Evolutionary conservation across 1,140 invertebrate species (phyloP).

Genomic region (Habropoda laboriosa): DNA sequence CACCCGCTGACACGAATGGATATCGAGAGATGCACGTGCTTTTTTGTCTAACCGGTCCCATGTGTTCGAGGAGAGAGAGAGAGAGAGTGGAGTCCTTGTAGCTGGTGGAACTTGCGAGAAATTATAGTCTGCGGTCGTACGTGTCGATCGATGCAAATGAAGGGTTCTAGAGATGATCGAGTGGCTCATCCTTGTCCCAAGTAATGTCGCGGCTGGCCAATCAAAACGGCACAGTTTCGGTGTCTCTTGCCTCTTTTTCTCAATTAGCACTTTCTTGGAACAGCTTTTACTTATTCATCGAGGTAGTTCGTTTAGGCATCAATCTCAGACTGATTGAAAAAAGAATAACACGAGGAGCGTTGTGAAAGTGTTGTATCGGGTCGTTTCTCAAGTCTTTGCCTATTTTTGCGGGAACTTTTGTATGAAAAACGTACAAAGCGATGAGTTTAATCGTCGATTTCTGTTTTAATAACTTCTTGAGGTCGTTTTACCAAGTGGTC

Average conservation of each 20-base stretch:
- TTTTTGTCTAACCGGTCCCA: slow-evolving; percentile 69
- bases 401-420: too few species aligned
- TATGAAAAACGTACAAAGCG: too few species aligned
- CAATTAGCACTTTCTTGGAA: not conserved
- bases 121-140: slow-evolving; percentile 57
- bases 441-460: too few species aligned
- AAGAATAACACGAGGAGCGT: too few species aligned
- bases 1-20: slow-evolving; percentile 74
- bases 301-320: too few species aligned
- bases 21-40: slow-evolving; percentile 55
- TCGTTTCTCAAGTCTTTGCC: too few species aligned
- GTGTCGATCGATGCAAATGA: slow-evolving; percentile 63
- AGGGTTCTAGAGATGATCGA: slow-evolving; percentile 34
- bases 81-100: slow-evolving; percentile 54
- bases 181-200: slow-evolving; percentile 18
- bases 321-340: too few species aligned
- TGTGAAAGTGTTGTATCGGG: too few species aligned
- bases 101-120: slow-evolving; percentile 55
- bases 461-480: too few species aligned
- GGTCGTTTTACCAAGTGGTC: too few species aligned
- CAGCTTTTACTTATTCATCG: too few species aligned
- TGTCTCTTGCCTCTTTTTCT: not conserved
- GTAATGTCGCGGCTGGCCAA: slow-evolving; percentile 1
- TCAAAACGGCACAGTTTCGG: not conserved
- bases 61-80: slow-evolving; percentile 65